phyloP scores from a whole-genome alignment of 2,888 invertebrate species.

The Elmis aenea region DNA sequence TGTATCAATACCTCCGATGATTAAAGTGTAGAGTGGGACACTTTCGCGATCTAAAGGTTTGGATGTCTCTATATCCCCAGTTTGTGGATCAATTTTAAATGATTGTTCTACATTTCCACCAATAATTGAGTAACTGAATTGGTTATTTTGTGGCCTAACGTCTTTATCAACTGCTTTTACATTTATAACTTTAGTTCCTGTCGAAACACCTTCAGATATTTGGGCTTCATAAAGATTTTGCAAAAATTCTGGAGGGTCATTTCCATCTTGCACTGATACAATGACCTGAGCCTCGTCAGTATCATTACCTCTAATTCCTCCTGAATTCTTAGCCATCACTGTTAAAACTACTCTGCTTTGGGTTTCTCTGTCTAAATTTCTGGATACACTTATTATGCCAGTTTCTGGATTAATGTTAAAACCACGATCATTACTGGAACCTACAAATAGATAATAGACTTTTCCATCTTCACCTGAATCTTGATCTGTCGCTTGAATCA shows the following conservation, averaged over 20 bases:
- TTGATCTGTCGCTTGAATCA: constrained; percentile 83
- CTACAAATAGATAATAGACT: constrained; percentile 88
- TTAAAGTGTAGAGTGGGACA: constrained; percentile 66
- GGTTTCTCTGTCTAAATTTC: constrained; percentile 78
- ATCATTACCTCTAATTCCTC: constrained; percentile 90
- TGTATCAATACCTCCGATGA: constrained; percentile 83
- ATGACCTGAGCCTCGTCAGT: constrained; percentile 93
- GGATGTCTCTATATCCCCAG: constrained; percentile 76
- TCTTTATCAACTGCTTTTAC: constrained; percentile 90
- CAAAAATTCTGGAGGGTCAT: constrained; percentile 92
- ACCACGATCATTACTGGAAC: constrained; percentile 87
- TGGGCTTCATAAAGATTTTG: constrained; percentile 70
- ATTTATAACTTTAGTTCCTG: constrained; percentile 69
- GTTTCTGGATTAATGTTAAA: constrained; percentile 80
- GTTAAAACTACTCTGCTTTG: constrained; percentile 85
- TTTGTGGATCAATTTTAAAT: constrained; percentile 83
- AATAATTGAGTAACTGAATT: constrained; percentile 85
- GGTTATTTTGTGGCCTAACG: constrained; percentile 84
- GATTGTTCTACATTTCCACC: constrained; percentile 77
- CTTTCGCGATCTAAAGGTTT: constrained; percentile 76
- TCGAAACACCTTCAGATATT: constrained; percentile 72
- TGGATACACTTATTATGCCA: constrained; percentile 78
- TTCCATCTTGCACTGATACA: constrained; percentile 91
- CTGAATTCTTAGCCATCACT: constrained; percentile 91
- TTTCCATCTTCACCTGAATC: constrained; percentile 83